Percentiles rank a stretch among this genome's conserved stretches.
phyloP scores from a whole-genome alignment of 2,797 vertebrate genomes.

The Pachyuromys duprasi region DNA sequence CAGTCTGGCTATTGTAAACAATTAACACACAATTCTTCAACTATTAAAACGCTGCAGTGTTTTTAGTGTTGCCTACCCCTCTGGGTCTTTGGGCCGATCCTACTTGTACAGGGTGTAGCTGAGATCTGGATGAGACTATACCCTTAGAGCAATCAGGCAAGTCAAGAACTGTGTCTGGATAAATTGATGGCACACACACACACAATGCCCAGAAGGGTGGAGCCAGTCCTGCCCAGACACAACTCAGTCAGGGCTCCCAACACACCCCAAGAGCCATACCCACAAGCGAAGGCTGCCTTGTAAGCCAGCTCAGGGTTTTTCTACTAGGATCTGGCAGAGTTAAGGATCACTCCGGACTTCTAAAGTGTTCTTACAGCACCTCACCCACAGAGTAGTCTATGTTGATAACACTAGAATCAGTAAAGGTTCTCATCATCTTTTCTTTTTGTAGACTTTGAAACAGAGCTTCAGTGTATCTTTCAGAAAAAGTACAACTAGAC shows the following conservation, averaged over 20 bases:
- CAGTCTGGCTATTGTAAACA: background rate
- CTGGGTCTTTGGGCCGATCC: background rate
- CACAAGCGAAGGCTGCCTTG: background rate
- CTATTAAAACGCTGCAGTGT: conserved; percentile 5
- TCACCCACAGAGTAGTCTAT: conserved; percentile 4
- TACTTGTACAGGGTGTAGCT: background rate
- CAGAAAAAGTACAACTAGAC: conserved; percentile 3
- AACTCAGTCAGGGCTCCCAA: background rate
- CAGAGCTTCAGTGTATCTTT: conserved; percentile 46
- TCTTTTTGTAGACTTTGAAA: conserved; percentile 32
- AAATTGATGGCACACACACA: background rate
- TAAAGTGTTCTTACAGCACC: conserved; percentile 44
- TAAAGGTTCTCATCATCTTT: background rate
- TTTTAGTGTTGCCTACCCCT: background rate
- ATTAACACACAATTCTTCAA: conserved; percentile 18
- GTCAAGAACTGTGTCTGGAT: background rate
- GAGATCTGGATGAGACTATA: background rate
- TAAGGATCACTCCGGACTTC: conserved; percentile 49
- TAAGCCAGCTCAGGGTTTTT: background rate
- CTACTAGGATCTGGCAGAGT: conserved; percentile 33
- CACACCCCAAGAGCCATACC: background rate
- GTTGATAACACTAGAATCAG: conserved; percentile 28
- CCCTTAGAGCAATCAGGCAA: conserved; percentile 25
- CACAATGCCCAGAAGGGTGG: background rate
- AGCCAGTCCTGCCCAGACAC: background rate